phyloP scores from a whole-genome alignment of 1,140 invertebrate species.

The Pygmarrhopalites habei region DNA sequence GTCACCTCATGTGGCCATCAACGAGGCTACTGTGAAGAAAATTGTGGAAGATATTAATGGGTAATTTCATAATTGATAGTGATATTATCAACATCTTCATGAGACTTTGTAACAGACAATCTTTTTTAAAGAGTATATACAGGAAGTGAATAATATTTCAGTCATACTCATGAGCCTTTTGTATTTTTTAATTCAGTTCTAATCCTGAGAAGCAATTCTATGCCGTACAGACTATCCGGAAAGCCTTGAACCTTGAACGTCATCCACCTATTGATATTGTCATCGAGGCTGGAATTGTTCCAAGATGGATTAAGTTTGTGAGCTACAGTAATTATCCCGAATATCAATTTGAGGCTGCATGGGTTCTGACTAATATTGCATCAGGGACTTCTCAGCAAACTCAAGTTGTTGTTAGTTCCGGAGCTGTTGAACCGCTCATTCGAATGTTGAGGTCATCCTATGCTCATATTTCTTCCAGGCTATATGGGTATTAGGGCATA shows the following conservation, averaged over 20 bases:
- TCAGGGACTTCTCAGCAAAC: slow-evolving; percentile 89
- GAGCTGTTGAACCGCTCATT: slow-evolving; percentile 80
- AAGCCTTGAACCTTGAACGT: slow-evolving; percentile 81
- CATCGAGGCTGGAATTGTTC: slow-evolving; percentile 79
- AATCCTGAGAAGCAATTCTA: slow-evolving; percentile 56
- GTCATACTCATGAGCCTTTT: not conserved
- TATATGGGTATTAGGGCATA: slow-evolving; percentile 75
- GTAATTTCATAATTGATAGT: slow-evolving; percentile 10
- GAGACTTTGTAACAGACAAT: too few relatives aligned
- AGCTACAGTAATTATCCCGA: slow-evolving; percentile 58
- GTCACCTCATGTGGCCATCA: not conserved
- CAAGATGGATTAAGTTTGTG: slow-evolving; percentile 72
- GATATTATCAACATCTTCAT: too few relatives aligned
- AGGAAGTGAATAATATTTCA: too few relatives aligned
- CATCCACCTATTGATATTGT: slow-evolving; percentile 91
- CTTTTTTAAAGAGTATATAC: too few relatives aligned
- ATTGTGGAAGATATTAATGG: slow-evolving; percentile 24
- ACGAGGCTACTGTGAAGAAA: slow-evolving; percentile 7
- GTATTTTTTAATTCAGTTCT: slow-evolving; percentile 41
- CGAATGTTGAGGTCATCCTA: slow-evolving; percentile 64
- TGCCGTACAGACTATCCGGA: slow-evolving; percentile 70
- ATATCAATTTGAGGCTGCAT: slow-evolving; percentile 94
- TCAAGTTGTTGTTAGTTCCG: slow-evolving; percentile 70
- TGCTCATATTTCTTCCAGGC: slow-evolving; percentile 84
- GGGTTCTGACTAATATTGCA: slow-evolving; percentile 97